These are phyloP conservation scores for Rhysida immarginata DNA, from an alignment of 1,140 invertebrate genomes.

Conservation along the genomic window DNA sequence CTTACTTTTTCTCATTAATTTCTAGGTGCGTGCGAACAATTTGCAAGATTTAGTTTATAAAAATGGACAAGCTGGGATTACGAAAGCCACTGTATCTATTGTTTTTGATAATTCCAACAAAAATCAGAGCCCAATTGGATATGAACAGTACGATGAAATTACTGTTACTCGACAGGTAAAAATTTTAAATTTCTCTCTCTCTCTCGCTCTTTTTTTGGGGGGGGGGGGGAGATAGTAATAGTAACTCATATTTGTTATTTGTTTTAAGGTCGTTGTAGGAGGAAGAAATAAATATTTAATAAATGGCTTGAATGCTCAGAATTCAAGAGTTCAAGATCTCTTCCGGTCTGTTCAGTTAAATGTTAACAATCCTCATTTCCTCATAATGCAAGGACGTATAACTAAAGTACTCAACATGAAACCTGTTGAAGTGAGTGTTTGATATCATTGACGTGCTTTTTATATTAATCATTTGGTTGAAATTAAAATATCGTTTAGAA, in stretches of 20 bases:
- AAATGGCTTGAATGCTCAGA: slow-evolving; percentile 79
- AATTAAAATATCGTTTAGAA: too few species aligned
- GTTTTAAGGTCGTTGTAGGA: slow-evolving; percentile 39
- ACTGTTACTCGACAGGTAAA: slow-evolving; percentile 74
- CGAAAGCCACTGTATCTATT: slow-evolving; percentile 89
- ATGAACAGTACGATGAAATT: slow-evolving; percentile 84
- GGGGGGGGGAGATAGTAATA: too few species aligned
- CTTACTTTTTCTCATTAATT: slow-evolving; percentile 8
- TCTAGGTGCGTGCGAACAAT: slow-evolving; percentile 69
- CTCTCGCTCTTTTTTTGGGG: too few species aligned
- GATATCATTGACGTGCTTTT: too few species aligned
- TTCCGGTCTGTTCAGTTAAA: slow-evolving; percentile 95
- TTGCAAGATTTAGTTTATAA: slow-evolving; percentile 95
- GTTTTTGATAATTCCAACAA: slow-evolving; percentile 86
- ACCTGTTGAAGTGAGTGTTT: slow-evolving; percentile 61
- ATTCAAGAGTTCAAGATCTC: slow-evolving; percentile 79
- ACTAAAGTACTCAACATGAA: slow-evolving; percentile 99
- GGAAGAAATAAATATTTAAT: slow-evolving; percentile 80
- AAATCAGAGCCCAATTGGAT: slow-evolving; percentile 72
- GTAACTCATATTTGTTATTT: slow-evolving; percentile 1
- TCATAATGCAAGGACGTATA: slow-evolving; percentile 99
- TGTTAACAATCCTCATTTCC: slow-evolving; percentile 97
- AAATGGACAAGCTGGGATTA: slow-evolving; percentile 88
- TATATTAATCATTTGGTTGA: too few species aligned
- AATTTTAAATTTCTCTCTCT: too few species aligned